Percentiles rank a stretch among this genome's conserved stretches.
These are phyloP conservation scores for Netelia virgata DNA, from an alignment of 2,888 invertebrate genomes.

Conservation along the genomic window DNA sequence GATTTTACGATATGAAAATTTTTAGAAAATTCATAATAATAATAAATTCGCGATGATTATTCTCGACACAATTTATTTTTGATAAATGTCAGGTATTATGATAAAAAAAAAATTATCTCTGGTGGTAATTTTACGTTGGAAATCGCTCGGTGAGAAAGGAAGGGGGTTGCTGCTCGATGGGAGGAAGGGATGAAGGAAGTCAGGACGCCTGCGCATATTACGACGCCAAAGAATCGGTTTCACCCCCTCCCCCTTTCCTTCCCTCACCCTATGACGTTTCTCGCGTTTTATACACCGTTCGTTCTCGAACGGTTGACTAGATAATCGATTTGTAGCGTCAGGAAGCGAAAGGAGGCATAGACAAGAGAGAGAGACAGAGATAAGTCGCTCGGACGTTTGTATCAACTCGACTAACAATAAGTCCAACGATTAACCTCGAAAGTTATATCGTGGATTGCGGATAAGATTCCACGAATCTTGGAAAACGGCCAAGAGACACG, in stretches of 20 bases:
- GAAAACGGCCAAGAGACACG: slow-evolving; percentile 9
- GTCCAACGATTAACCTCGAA: neutral
- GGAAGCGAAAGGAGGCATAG: slow-evolving; percentile 23
- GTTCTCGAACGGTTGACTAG: slow-evolving; percentile 31
- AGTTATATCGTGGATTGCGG: slow-evolving; percentile 1
- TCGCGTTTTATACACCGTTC: neutral
- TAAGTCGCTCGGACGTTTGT: neutral
- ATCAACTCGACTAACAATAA: neutral
- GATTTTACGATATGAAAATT: too few relatives aligned
- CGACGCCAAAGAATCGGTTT: slow-evolving; percentile 39
- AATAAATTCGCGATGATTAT: too few relatives aligned
- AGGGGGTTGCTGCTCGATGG: too few relatives aligned
- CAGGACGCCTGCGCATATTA: slow-evolving; percentile 51
- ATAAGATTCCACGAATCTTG: slow-evolving; percentile 31
- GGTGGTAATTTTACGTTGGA: neutral
- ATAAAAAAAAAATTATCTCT: too few relatives aligned
- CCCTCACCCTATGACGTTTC: neutral
- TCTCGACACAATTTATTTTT: too few relatives aligned
- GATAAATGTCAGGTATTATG: too few relatives aligned
- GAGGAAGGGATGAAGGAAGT: slow-evolving; percentile 33
- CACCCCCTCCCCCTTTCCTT: neutral
- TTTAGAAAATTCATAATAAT: too few relatives aligned
- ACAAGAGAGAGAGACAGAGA: slow-evolving; percentile 7
- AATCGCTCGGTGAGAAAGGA: neutral
- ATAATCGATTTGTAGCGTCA: slow-evolving; percentile 57